phyloP scores from a whole-genome alignment of 2,888 invertebrate genomes.

The Aleiodes leptofemur region DNA sequence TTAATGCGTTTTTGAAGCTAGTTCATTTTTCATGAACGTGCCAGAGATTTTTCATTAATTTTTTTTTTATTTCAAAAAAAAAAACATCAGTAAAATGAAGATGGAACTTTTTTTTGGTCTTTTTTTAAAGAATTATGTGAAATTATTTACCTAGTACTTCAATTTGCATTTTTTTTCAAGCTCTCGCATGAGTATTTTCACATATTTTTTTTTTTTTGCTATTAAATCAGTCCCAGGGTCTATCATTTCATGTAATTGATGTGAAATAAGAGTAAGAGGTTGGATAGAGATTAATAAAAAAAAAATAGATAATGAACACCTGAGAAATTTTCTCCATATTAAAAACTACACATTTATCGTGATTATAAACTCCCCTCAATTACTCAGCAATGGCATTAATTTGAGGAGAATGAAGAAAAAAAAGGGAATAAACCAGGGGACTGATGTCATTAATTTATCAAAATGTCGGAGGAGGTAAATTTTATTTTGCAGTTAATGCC shows the following conservation, averaged over 20 bases:
- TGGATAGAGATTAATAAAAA: too few species aligned
- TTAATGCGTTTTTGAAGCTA: slow-evolving; percentile 1
- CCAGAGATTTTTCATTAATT: slow-evolving; percentile 10
- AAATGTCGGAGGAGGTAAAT: slow-evolving; percentile 8
- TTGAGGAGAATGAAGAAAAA: not conserved
- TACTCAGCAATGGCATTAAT: slow-evolving; percentile 24
- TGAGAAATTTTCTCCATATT: slow-evolving; percentile 15
- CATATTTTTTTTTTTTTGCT: not conserved
- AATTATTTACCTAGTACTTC: slow-evolving; percentile 39
- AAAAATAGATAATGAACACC: slow-evolving; percentile 12
- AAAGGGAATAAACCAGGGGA: not conserved
- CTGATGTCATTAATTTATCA: slow-evolving; percentile 26
- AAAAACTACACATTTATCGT: slow-evolving; percentile 37
- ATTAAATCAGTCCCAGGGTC: slow-evolving; percentile 5
- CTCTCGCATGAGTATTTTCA: slow-evolving; percentile 13
- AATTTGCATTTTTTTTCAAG: slow-evolving; percentile 5
- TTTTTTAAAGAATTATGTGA: too few species aligned
- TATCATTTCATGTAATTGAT: slow-evolving; percentile 25
- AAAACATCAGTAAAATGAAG: slow-evolving; percentile 1
- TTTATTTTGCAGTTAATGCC: not conserved
- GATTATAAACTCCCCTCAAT: slow-evolving; percentile 34
- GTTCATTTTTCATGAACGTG: not conserved
- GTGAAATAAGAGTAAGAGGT: not conserved
- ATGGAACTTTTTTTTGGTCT: too few species aligned
- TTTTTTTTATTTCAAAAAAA: not conserved